Evolutionary conservation across 1,140 invertebrate species (phyloP).

Genomic region (Drosophila parvula): DNA sequence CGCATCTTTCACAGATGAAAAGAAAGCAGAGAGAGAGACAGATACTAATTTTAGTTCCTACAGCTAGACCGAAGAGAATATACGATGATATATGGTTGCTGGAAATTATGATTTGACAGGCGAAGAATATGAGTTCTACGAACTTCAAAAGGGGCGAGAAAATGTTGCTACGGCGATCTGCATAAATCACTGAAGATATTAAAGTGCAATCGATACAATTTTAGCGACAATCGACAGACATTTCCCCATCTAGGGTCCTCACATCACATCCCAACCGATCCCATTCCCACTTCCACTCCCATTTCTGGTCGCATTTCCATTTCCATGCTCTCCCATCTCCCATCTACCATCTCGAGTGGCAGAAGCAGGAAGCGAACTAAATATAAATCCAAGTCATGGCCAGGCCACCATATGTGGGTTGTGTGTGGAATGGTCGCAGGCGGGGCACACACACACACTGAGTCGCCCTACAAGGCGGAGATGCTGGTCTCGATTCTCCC

Average conservation of each 20-base stretch:
- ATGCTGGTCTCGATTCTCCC: conserved; percentile 16
- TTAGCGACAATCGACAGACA: conserved; percentile 32
- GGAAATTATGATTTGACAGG: conserved; percentile 44
- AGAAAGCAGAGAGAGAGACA: conserved; percentile 10
- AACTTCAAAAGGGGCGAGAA: not conserved
- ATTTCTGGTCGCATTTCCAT: conserved; percentile 15
- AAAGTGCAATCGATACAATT: conserved; percentile 68
- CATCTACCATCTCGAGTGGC: conserved; percentile 45
- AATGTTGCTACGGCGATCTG: conserved; percentile 14
- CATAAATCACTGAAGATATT: conserved; percentile 52
- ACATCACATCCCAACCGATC: conserved; percentile 3
- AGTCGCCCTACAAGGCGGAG: conserved; percentile 15
- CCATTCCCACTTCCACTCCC: conserved; percentile 13
- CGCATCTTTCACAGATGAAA: not conserved
- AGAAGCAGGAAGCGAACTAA: conserved; percentile 78
- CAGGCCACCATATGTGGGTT: conserved; percentile 67
- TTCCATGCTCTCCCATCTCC: conserved; percentile 16
- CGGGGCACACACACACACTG: conserved; percentile 4
- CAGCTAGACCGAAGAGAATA: not conserved
- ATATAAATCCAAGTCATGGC: conserved; percentile 72
- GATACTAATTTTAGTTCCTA: conserved; percentile 58
- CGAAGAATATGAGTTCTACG: conserved; percentile 10
- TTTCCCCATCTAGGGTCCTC: conserved; percentile 12
- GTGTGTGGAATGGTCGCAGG: conserved; percentile 8
- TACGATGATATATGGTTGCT: conserved; percentile 38